Conservation (phyloP, 2,888 invertebrate genomes). For the Steinernema hermaphroditum region DNA sequence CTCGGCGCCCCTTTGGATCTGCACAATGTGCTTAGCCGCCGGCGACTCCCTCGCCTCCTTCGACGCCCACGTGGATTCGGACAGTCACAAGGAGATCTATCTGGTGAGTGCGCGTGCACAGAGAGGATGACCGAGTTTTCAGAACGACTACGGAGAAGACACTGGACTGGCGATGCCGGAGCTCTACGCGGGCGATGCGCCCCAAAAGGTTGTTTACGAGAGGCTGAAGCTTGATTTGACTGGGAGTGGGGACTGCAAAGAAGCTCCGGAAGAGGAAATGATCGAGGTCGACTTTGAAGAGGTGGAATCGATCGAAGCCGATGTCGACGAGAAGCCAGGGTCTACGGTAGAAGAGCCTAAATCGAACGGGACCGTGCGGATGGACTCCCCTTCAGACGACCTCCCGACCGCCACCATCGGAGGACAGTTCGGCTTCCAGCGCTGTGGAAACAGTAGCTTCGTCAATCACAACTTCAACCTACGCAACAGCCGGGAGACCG, state of each 20-base stretch:
- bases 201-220: constrained; percentile 3
- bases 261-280: neutral
- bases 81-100: constrained; percentile 34
- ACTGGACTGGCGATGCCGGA: constrained; percentile 15
- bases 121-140: neutral
- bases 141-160: constrained; percentile 28
- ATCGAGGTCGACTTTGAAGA: neutral
- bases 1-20: constrained; percentile 36
- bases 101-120: constrained; percentile 16
- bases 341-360: too few species aligned
- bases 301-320: neutral
- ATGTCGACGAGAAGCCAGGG: too few species aligned
- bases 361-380: neutral
- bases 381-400: neutral
- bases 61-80: constrained; percentile 36
- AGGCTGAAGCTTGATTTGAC: neutral
- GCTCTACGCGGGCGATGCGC: neutral
- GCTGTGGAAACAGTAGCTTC: neutral
- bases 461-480: neutral
- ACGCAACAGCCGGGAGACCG: too few species aligned
- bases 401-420: neutral
- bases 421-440: neutral
- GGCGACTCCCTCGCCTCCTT: constrained; percentile 36
- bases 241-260: too few species aligned
- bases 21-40: constrained; percentile 38